Conservation (phyloP, 23 tunicate species). For the Clavelina lepadiformis region DNA sequence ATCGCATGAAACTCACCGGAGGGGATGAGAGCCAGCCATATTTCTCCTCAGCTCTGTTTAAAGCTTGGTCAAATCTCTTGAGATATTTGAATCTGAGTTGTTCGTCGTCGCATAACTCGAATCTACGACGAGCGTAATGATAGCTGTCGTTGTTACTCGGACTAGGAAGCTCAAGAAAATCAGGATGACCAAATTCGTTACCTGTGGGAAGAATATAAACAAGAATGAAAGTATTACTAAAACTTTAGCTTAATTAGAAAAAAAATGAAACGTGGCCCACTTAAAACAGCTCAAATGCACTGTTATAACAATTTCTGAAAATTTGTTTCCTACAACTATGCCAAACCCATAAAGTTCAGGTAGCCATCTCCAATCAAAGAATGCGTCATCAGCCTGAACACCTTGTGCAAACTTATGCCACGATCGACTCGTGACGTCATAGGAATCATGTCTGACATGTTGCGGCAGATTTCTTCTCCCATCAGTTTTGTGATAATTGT, state of each 20-base stretch:
- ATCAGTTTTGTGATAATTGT: too few species aligned
- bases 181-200: constrained; percentile 97
- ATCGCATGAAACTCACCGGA: constrained; percentile 25
- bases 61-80: constrained; percentile 51
- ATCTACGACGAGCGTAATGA: constrained; percentile 61
- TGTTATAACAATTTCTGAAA: too few species aligned
- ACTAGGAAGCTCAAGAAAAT: constrained; percentile 81
- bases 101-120: constrained; percentile 57
- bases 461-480: too few species aligned
- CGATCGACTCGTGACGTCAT: constrained; percentile 48
- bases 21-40: constrained; percentile 53
- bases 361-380: constrained; percentile 71
- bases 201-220: too few species aligned
- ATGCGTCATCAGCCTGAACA: constrained; percentile 55
- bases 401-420: constrained; percentile 62
- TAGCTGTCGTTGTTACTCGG: constrained; percentile 50
- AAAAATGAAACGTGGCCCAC: too few species aligned
- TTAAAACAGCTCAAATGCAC: too few species aligned
- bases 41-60: constrained; percentile 62
- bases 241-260: too few species aligned
- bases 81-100: constrained; percentile 65
- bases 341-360: constrained; percentile 73
- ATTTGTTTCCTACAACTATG: too few species aligned
- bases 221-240: too few species aligned
- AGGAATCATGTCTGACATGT: constrained; percentile 40